Conservation (phyloP, 2,888 invertebrate genomes). For the Drosophila helvetica region DNA sequence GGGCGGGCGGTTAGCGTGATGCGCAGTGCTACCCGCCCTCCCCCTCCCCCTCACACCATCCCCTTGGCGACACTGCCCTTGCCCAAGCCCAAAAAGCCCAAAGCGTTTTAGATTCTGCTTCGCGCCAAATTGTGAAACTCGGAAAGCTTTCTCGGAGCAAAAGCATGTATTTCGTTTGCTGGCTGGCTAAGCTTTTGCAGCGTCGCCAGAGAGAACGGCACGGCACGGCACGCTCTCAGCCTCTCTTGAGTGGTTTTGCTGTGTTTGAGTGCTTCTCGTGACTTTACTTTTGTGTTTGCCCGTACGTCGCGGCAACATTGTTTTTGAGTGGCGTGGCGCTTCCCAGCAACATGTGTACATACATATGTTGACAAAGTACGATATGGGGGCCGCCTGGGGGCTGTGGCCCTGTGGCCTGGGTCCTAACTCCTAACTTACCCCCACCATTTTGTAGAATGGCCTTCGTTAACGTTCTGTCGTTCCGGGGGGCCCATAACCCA, state of each 20-base stretch:
- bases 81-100: not conserved
- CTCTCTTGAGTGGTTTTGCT: conserved; percentile 28
- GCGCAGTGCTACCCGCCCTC: not conserved
- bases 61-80: not conserved
- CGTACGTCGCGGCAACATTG: conserved; percentile 56
- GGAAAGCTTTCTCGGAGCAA: not conserved
- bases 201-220: not conserved
- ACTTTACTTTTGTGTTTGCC: conserved; percentile 16
- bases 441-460: not conserved
- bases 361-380: not conserved
- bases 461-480: no score
- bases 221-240: not conserved
- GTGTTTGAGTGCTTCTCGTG: conserved; percentile 1
- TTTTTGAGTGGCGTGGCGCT: conserved; percentile 14
- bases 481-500: no score
- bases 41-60: no score
- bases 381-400: not conserved
- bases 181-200: conserved; percentile 16
- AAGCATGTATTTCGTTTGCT: conserved; percentile 9
- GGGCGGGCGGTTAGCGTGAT: not conserved
- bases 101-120: conserved; percentile 7
- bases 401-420: not conserved
- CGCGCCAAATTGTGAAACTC: conserved; percentile 41
- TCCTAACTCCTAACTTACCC: not conserved
- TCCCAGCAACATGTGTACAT: no score